Evolutionary conservation across 2,888 invertebrate genomes (phyloP).

Genomic region (Clunio marinus): DNA sequence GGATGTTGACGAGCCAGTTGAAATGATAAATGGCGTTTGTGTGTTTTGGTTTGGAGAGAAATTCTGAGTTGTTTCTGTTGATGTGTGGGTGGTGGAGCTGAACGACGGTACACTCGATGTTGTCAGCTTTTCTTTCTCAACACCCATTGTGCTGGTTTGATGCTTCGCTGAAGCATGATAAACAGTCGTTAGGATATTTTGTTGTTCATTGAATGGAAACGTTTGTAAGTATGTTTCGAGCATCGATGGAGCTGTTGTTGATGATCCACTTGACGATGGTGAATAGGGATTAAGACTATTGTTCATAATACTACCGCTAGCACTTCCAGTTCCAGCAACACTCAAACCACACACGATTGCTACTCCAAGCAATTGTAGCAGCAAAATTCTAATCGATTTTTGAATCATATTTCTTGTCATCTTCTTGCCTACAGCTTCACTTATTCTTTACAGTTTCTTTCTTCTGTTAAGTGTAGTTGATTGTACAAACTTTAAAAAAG

Average conservation of each 20-base stretch:
- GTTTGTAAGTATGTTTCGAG: conserved; percentile 27
- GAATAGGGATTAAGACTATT: conserved; percentile 32
- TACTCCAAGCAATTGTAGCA: conserved; percentile 22
- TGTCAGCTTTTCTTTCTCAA: conserved; percentile 17
- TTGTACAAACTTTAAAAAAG: conserved; percentile 19
- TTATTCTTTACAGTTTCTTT: too few species aligned
- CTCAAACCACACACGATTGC: conserved; percentile 17
- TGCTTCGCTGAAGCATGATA: conserved; percentile 11
- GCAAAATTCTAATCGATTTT: conserved; percentile 13
- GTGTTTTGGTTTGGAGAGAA: conserved; percentile 11
- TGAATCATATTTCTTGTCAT: conserved; percentile 9
- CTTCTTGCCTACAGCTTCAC: too few species aligned
- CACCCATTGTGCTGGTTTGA: conserved; percentile 13
- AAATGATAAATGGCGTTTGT: conserved; percentile 18
- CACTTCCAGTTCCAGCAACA: conserved; percentile 23
- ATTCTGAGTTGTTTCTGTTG: conserved; percentile 15
- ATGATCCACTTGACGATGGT: conserved; percentile 24
- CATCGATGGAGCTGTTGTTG: conserved; percentile 28
- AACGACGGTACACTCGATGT: conserved; percentile 13
- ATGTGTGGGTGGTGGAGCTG: conserved; percentile 12
- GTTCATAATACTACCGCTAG: conserved; percentile 14
- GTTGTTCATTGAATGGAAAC: conserved; percentile 31
- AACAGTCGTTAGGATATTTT: conserved; percentile 27
- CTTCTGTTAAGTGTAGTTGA: neutral
- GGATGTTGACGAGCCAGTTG: neutral